A percentile compares a stretch with the other conserved stretches of the same genome.
phyloP scores from a whole-genome alignment of 2,888 invertebrate genomes.

The Tipula unca region DNA sequence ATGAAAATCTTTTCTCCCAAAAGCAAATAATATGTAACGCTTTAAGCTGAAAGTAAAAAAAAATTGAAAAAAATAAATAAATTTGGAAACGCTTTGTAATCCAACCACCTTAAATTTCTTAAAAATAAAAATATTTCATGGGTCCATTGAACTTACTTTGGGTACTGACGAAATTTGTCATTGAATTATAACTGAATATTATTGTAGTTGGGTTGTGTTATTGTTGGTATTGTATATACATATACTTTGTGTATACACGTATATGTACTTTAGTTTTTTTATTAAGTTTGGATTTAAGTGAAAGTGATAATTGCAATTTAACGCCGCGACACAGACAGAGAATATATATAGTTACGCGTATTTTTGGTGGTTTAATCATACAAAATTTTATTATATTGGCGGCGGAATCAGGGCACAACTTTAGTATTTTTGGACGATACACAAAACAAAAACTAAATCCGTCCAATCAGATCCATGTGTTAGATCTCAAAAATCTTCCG shows the following conservation, averaged over 20 bases:
- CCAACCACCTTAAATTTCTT: background rate
- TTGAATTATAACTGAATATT: background rate
- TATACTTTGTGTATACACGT: background rate
- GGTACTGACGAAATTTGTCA: background rate
- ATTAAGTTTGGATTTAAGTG: background rate
- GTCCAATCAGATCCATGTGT: too few relatives aligned
- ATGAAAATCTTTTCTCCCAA: background rate
- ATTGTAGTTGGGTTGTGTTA: background rate
- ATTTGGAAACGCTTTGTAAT: background rate
- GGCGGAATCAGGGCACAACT: too few relatives aligned
- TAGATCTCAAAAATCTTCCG: too few relatives aligned
- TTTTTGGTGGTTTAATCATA: background rate
- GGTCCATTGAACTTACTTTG: background rate
- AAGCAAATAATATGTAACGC: background rate
- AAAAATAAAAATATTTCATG: background rate
- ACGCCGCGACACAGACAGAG: background rate
- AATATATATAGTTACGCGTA: background rate
- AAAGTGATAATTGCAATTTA: background rate
- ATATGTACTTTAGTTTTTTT: background rate
- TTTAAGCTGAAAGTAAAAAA: background rate
- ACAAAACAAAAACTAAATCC: too few relatives aligned
- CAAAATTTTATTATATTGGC: too few relatives aligned
- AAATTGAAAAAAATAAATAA: background rate
- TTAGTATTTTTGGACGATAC: too few relatives aligned
- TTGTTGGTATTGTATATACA: background rate